Percentiles rank a stretch among this genome's conserved stretches.
These are phyloP conservation scores for Pseudococcus longispinus DNA, from an alignment of 2,888 invertebrate species.

Conservation along the genomic window DNA sequence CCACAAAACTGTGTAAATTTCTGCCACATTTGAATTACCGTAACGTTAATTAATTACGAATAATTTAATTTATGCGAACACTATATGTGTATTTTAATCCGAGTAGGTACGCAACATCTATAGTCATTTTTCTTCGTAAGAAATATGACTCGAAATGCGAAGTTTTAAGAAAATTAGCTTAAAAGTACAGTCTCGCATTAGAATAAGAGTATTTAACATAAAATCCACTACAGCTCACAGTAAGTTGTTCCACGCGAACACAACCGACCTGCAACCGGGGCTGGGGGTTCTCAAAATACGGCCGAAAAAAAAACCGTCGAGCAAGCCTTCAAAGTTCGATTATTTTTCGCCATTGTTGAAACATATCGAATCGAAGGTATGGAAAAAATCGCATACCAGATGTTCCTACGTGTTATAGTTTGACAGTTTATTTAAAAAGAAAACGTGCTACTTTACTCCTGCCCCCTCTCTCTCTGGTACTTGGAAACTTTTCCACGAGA, in stretches of 20 bases:
- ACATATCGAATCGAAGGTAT: neutral
- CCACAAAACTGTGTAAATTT: slow-evolving; percentile 42
- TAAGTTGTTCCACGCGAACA: neutral
- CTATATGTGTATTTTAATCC: slow-evolving; percentile 22
- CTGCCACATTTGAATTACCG: slow-evolving; percentile 26
- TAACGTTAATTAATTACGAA: slow-evolving; percentile 44
- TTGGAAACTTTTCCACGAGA: neutral
- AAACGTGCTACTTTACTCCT: neutral
- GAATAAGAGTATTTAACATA: slow-evolving; percentile 21
- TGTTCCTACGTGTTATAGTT: neutral
- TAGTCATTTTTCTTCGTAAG: slow-evolving; percentile 37
- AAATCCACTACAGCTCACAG: neutral
- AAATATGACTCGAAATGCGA: slow-evolving; percentile 41
- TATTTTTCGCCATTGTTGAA: neutral
- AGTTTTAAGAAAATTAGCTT: slow-evolving; percentile 46
- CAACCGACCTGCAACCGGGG: neutral
- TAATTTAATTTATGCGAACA: slow-evolving; percentile 32
- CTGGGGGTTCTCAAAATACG: neutral
- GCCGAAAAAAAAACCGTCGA: neutral
- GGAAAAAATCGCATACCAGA: slow-evolving; percentile 8
- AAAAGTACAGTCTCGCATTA: slow-evolving; percentile 5
- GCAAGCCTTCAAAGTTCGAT: neutral
- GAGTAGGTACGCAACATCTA: slow-evolving; percentile 4
- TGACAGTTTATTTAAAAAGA: slow-evolving; percentile 16
- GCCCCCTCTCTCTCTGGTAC: neutral